Evolutionary conservation across 2,888 invertebrate species (phyloP), one percentile per base, ranked within the genome.

Genomic region (Sphecodes monilicornis): DNA sequence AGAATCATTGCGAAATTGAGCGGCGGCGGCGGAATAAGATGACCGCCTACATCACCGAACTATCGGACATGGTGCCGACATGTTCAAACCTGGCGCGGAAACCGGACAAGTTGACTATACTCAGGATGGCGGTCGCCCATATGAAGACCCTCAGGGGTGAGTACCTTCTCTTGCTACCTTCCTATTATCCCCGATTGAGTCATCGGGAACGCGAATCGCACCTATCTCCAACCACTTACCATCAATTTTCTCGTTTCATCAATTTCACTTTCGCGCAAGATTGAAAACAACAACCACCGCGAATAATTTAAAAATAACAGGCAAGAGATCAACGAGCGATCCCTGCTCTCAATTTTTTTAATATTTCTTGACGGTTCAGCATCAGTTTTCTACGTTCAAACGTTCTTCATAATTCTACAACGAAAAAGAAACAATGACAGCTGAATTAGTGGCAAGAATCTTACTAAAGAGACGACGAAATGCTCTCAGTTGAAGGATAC

Each of bases 21-120:
- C 97, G 99, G 91, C 97, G 99, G 92, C 96, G 99, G 92, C 97
- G 99, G 92, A 99, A 99, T 96, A 99, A 99, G 97, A 99, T 99
- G 99, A 99, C 99, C 92, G 98, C 99, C 91, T 99, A 99, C 96
- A 99, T 99, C 95, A 99, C 99, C 94, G 99, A 99, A 96, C 96
- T 99, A 92, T 99, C 99, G 90, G 99, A 99, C 96, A 99, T 99
- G 99, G 99, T 99, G 94, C 99, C 99, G 93, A 99, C 99, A 93
- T 99, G 99, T 96, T 98, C 98, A 94, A 99, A 99, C 72, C 96
- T 99, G 91, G 99, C 99, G 79, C 97, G 99, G 90, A 99, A 99
- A 95, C 99, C 99, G 75, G 99, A 99, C 96, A 99, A 99, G 95
- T 97, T 99, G 88, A 99, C 99, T 92, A 99, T 99, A 95, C 96